Evolutionary conservation across 2,888 invertebrate species (phyloP).

Genomic region (Caenorhabditis wallacei): DNA sequence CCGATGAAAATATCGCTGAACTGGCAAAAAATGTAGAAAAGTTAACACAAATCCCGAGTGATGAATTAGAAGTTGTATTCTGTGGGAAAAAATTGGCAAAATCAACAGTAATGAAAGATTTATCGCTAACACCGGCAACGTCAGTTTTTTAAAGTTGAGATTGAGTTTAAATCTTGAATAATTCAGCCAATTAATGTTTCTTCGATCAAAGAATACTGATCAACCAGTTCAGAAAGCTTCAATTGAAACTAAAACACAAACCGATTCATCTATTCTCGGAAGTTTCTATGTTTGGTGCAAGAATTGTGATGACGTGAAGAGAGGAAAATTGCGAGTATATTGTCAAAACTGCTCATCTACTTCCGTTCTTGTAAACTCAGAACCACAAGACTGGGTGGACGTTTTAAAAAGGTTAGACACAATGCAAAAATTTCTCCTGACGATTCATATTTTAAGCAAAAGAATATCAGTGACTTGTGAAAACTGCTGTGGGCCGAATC

Average conservation of each 20-base stretch:
- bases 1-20: constrained; percentile 40
- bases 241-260: neutral
- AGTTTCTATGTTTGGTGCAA: constrained; percentile 77
- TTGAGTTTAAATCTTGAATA: too few species aligned
- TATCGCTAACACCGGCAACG: constrained; percentile 72
- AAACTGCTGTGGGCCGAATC: constrained; percentile 39
- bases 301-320: constrained; percentile 64
- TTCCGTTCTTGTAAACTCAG: constrained; percentile 69
- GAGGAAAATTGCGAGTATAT: constrained; percentile 75
- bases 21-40: constrained; percentile 50
- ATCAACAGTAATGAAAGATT: constrained; percentile 52
- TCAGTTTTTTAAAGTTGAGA: constrained; percentile 44
- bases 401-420: constrained; percentile 67
- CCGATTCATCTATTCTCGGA: constrained; percentile 57
- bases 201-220: constrained; percentile 12
- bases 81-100: constrained; percentile 65
- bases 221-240: neutral
- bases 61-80: constrained; percentile 67
- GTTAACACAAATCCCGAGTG: constrained; percentile 51
- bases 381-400: constrained; percentile 74
- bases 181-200: constrained; percentile 48
- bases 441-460: constrained; percentile 49
- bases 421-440: neutral
- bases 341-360: constrained; percentile 69
- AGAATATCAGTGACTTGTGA: constrained; percentile 70